Percentiles rank a stretch among this genome's conserved stretches.
These are phyloP conservation scores for Scaptodrosophila latifasciaeformis DNA, from an alignment of 2,888 invertebrate species.

Conservation along the genomic window DNA sequence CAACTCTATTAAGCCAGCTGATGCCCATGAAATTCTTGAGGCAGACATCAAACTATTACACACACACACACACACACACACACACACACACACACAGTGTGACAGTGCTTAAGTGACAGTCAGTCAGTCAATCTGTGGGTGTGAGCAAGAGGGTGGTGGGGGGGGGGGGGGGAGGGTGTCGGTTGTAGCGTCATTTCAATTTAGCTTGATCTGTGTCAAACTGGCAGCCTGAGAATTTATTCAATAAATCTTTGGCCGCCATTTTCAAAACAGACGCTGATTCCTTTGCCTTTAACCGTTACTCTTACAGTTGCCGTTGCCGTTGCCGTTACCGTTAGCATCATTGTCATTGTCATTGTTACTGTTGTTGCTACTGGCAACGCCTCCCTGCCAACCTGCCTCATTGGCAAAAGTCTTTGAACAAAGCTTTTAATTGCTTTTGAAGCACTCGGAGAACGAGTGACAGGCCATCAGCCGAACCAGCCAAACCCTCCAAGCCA, in stretches of 20 bases:
- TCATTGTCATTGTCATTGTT: too few relatives aligned
- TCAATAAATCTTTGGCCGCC: slow-evolving; percentile 46
- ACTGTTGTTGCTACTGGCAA: too few relatives aligned
- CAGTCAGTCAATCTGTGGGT: neutral
- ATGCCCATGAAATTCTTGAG: too few relatives aligned
- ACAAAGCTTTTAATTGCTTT: slow-evolving; percentile 54
- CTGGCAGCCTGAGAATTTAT: slow-evolving; percentile 41
- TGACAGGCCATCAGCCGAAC: neutral
- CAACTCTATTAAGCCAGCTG: neutral
- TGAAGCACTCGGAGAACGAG: slow-evolving; percentile 24
- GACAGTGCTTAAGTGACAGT: neutral
- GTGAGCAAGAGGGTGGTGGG: neutral
- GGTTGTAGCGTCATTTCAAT: slow-evolving; percentile 40
- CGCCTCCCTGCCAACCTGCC: slow-evolving; percentile 5
- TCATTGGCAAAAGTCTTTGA: slow-evolving; percentile 34
- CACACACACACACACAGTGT: slow-evolving; percentile 14
- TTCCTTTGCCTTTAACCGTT: too few relatives aligned
- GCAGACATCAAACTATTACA: too few relatives aligned
- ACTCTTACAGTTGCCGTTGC: too few relatives aligned
- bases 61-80: slow-evolving; percentile 8
- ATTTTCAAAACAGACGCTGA: neutral
- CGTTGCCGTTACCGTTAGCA: too few relatives aligned
- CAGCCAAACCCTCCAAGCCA: too few relatives aligned
- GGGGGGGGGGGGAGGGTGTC: too few relatives aligned
- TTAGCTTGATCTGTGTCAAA: slow-evolving; percentile 29